Conservation (phyloP, 2,888 invertebrate genomes). For the Chrysolina americana region DNA sequence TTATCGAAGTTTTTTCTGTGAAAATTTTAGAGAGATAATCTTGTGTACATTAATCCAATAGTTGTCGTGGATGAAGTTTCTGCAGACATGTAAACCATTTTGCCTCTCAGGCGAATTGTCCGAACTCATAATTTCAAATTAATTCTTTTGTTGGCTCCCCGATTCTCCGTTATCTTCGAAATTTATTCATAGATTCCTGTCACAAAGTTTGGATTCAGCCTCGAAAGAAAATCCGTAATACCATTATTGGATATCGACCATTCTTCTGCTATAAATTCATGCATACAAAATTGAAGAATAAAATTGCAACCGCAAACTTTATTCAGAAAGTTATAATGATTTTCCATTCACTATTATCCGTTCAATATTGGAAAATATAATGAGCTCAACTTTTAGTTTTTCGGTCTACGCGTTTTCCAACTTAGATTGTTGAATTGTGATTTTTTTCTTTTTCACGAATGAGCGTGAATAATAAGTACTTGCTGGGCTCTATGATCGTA, state of each 20-base stretch:
- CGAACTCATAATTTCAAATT: not conserved
- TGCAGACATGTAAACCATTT: too few relatives aligned
- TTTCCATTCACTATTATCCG: slow-evolving; percentile 22
- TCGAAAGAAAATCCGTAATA: slow-evolving; percentile 17
- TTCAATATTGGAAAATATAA: slow-evolving; percentile 25
- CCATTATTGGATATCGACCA: slow-evolving; percentile 26
- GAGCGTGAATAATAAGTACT: not conserved
- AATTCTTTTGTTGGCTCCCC: not conserved
- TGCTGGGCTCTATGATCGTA: not conserved
- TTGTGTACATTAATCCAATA: too few relatives aligned
- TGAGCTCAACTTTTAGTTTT: slow-evolving; percentile 13
- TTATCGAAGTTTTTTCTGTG: too few relatives aligned
- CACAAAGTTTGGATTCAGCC: slow-evolving; percentile 18
- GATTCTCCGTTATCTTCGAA: not conserved
- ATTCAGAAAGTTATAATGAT: slow-evolving; percentile 24
- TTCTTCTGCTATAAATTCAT: slow-evolving; percentile 5
- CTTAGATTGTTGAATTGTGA: not conserved
- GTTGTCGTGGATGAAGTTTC: too few relatives aligned
- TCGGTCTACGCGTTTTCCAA: not conserved
- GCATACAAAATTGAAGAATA: slow-evolving; percentile 17
- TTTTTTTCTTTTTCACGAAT: not conserved
- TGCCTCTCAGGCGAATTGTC: not conserved
- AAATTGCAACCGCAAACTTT: slow-evolving; percentile 26
- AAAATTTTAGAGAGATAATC: too few relatives aligned
- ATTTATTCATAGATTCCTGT: slow-evolving; percentile 19